A percentile compares a stretch with the other conserved stretches of the same genome.
phyloP scores from a whole-genome alignment of 2,797 vertebrate genomes.

The Mionectes olivaceus region DNA sequence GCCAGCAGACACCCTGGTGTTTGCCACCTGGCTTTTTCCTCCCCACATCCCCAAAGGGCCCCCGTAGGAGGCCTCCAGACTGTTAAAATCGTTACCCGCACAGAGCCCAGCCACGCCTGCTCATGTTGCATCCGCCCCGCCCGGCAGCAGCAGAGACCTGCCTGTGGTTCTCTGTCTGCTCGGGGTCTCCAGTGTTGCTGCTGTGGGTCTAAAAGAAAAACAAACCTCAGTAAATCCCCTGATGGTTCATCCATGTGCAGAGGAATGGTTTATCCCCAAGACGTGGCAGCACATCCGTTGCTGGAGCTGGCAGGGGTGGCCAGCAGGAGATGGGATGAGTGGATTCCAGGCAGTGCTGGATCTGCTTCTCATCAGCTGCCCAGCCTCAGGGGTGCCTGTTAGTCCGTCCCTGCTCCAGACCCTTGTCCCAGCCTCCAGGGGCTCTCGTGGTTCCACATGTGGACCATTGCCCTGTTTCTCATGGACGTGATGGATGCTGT shows the following conservation, averaged over 20 bases:
- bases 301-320: neutral
- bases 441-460: fast-evolving
- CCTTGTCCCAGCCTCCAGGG: neutral
- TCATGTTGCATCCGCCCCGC: fast-evolving
- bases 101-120: fast-evolving
- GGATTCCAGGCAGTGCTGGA: fast-evolving
- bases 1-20: fast-evolving
- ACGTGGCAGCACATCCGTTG: fast-evolving
- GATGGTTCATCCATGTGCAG: neutral
- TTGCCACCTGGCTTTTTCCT: neutral
- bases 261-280: neutral
- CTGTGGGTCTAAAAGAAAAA: neutral
- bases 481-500: neutral
- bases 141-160: neutral
- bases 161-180: neutral
- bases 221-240: neutral
- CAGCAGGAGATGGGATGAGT: neutral
- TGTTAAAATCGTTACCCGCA: neutral
- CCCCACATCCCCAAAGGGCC: fast-evolving
- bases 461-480: fast-evolving
- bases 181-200: fast-evolving
- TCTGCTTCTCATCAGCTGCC: neutral
- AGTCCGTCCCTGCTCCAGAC: fast-evolving
- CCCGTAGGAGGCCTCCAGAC: neutral
- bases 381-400: fast-evolving